Evolutionary conservation across 2,888 invertebrate species (phyloP).

Genomic region (Antheraea assamensis): DNA sequence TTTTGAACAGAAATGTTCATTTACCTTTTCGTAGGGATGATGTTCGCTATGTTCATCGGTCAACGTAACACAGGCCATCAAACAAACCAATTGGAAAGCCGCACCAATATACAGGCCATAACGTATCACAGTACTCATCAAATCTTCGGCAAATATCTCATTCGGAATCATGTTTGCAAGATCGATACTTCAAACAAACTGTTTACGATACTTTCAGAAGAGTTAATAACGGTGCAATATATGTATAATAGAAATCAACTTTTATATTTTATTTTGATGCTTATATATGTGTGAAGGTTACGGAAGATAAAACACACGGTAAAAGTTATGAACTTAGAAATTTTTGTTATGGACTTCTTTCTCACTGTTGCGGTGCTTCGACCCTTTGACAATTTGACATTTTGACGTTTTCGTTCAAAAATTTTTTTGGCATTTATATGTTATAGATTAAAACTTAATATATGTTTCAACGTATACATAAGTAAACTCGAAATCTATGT

Average conservation of each 20-base stretch:
- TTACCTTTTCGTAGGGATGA: constrained; percentile 77
- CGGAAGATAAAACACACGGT: too few species aligned
- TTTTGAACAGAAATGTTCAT: not conserved
- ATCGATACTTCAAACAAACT: constrained; percentile 34
- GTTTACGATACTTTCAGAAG: not conserved
- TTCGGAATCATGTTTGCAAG: constrained; percentile 72
- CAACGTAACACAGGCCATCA: constrained; percentile 90
- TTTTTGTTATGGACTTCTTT: too few species aligned
- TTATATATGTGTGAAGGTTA: too few species aligned
- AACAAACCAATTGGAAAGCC: constrained; percentile 92
- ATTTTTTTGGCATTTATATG: not conserved
- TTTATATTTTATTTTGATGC: not conserved
- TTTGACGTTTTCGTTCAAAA: not conserved
- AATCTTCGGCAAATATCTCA: constrained; percentile 83
- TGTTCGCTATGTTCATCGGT: constrained; percentile 84
- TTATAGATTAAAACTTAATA: not conserved
- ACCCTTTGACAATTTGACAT: not conserved
- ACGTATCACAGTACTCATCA: constrained; percentile 87
- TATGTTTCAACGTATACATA: too few species aligned
- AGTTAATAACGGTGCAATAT: not conserved
- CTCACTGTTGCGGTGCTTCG: not conserved
- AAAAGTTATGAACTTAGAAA: not conserved
- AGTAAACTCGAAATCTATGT: too few species aligned
- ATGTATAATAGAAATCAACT: not conserved
- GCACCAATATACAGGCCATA: constrained; percentile 93